Evolutionary conservation across 2,797 vertebrate genomes (phyloP), one percentile per base, ranked within the genome.

Genomic region (Gallinago stenura): DNA sequence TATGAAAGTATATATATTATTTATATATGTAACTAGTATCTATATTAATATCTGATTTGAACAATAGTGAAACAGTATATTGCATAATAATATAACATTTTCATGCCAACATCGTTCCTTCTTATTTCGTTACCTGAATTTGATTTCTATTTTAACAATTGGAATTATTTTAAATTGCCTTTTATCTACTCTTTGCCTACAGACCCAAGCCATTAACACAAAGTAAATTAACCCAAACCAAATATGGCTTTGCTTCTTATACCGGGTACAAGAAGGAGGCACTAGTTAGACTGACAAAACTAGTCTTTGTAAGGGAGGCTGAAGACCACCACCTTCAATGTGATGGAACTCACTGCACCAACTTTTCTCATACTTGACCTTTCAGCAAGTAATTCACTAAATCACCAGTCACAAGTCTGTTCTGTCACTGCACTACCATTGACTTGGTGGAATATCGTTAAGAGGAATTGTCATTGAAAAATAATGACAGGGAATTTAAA

Each of bases 111-210:
- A 45, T 26, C 37, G 7, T 22, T 4, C 16, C 93, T 91, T 46
- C 8, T 56, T 48, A 31, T 95, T 89, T 82, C 18, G 10, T 80
- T 89, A 41, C 6, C 13, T 53, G 13, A 89, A 69, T 94, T 93
- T 92, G 46, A 95, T 97, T 83, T 93, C 84, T 91, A 43, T 61
- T 96, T 93, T 83, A 92, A 88, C 79, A 89, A 77, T 48, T 82
- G 37, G 64, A 83, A 90, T 92, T 81, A 43, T 71, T 93, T 65
- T 18, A 65, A 71, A 80, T 92, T 20, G 8, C 10, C 18, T 33
- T 78, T 90, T 90, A 77, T 78, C 58, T 90, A 62, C 35, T 88
- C 17, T 93, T 90, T 90, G 73, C 83, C 83, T 76, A 89, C n/a
- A 96, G 77, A 87, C 93, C 30, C 35, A 95, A 97, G 57, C 51